Evolutionary conservation across 1,140 invertebrate genomes (phyloP), one percentile per base, ranked within the genome.

Genomic region (Bactericera cockerelli): DNA sequence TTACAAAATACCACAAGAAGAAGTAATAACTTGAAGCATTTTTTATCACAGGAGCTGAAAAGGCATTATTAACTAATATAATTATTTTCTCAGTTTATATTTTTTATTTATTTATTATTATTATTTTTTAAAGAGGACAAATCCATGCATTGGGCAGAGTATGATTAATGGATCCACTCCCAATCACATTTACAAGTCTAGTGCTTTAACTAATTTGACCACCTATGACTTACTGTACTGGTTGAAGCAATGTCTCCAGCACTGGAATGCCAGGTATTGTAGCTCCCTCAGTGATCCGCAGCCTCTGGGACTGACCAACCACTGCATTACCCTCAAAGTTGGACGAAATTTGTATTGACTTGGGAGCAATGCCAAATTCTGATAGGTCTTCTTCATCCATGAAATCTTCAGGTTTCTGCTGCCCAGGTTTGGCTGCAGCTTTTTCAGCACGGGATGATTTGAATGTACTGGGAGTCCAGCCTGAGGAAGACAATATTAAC

Each of bases 371-470:
- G 58, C 96, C 96, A 77, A 91, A 91, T 70, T 93, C 88, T 16
- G 87, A 82, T 22, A 90, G 77, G 72, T 99, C 81, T 71, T 99
- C 96, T 24, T 94, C 88, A 74, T 99, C 97, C 96, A 99, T 99
- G 71, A 92, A 99, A 75, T 98, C 93, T 74, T 95, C 84, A 1
- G 89, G 84, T 64, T 75, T 76, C 69, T 86, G 85, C 13, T 64
- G 53, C 57, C 71, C 63, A 13, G 62, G 63, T 14, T 31, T 4
- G 19, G n/a, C 19, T 6, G 58, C 66, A 1, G 80, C 78, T 66
- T 86, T 86, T 39, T 82, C 83, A 13, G 68, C 69, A 8, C 90
- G 75, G 16, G 91, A 93, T 38, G 95, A 98, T 67, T 91, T 90
- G 68, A 98, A 99, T 26, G 82, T 81, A 26, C 83, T 79, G 1